Percentiles rank a stretch among this genome's conserved stretches.
These are phyloP conservation scores for Timema podura DNA, from an alignment of 2,888 invertebrate genomes.

Conservation along the genomic window DNA sequence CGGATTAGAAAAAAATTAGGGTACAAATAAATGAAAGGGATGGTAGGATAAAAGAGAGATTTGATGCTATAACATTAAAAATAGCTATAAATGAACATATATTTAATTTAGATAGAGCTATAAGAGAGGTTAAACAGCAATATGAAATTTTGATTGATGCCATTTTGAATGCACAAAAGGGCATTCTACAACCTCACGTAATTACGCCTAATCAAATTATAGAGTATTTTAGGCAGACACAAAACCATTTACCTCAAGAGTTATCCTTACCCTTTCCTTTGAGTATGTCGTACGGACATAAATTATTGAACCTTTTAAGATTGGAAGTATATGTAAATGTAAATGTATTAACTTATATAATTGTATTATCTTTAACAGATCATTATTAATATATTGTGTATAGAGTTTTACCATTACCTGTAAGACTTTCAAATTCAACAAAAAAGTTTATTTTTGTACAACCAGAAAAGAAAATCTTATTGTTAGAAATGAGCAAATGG, in stretches of 20 bases:
- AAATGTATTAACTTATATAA: not conserved
- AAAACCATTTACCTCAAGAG: not conserved
- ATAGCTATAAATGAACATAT: not conserved
- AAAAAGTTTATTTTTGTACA: not conserved
- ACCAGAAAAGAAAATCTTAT: not conserved
- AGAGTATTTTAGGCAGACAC: not conserved
- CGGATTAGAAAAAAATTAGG: no score
- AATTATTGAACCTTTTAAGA: not conserved
- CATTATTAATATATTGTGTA: not conserved
- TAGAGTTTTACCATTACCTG: not conserved
- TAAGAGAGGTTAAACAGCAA: not conserved
- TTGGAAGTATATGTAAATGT: not conserved
- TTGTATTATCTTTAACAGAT: not conserved
- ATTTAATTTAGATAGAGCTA: not conserved
- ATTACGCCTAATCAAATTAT: not conserved
- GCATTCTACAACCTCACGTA: not conserved
- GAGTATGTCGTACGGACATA: not conserved
- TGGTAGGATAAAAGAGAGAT: not conserved
- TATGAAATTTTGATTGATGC: not conserved
- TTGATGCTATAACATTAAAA: not conserved
- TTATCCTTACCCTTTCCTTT: not conserved
- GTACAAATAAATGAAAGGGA: not conserved
- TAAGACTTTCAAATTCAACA: not conserved
- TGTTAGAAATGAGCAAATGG: not conserved
- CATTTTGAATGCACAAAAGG: not conserved